Base-by-base conservation (phyloP, 2,113 vertebrate species). In the Salvator merianae region DNA sequence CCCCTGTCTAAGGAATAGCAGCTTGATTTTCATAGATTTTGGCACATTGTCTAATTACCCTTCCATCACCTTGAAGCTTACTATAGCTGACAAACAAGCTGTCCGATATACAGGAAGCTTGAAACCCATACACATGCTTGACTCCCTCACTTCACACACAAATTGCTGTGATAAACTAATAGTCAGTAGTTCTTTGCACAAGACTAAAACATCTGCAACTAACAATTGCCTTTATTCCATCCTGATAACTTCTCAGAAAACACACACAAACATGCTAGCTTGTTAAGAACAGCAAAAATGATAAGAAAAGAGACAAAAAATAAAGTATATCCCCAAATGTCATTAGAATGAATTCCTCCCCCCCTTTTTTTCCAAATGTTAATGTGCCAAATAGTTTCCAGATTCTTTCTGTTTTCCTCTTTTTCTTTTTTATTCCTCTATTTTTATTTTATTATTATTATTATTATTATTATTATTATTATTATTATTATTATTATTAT, bases 11-110 rank as follows among this genome's bases (percentile, higher is more conserved):
- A 87, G 20, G 36, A 87, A 74, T 6, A 69, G 9, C 9, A 50
- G 70, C 87, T 90, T 82, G 77, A 88, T 80, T 90, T 94, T 88
- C 77, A 88, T 40, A 40, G 5, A 84, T 69, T 66, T 90, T 89
- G 77, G 7, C 69, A 82, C 14, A 90, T 91, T 86, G 77, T 82
- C 81, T 89, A 10, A 83, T 87, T 91, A 86, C 2, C 32, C 5
- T 88, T 90, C 43, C 5, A 69, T 93, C 63, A 87, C 62, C 63
- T 20, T 90, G 36, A 90, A 86, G 87, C 70, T 90, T 86, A 91
- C 13, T 76, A 63, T 28, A 82, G 13, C 1, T 88, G 83, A 88
- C 70, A 90, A 85, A 85, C 34, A 90, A 89, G 36, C 86, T 86
- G 34, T 26, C 55, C 88, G 3, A 3, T 88, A 84, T n/a, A n/a